Percentiles rank a stretch among this genome's conserved stretches.
Conservation (phyloP, 2,888 invertebrate species). For the Caenorhabditis doughertyi region DNA sequence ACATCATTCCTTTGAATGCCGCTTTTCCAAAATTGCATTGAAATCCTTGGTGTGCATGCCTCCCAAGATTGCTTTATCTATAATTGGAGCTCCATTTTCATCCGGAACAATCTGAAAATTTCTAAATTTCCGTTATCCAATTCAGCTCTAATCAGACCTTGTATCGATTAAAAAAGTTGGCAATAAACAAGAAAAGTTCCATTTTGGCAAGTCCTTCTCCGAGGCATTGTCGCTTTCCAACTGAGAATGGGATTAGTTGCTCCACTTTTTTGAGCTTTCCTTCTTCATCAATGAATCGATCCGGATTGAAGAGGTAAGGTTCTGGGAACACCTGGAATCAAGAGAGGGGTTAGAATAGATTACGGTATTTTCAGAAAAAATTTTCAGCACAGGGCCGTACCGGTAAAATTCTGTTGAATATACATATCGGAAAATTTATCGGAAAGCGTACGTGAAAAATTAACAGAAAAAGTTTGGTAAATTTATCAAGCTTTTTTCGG, state of each 20-base stretch:
- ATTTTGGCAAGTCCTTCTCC: slow-evolving; percentile 54
- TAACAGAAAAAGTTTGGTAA: too few relatives aligned
- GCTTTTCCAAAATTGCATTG: neutral
- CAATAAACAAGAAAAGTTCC: slow-evolving; percentile 54
- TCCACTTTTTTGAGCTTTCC: slow-evolving; percentile 53
- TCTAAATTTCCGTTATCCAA: neutral
- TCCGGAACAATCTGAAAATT: neutral
- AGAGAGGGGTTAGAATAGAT: too few relatives aligned
- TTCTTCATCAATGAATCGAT: slow-evolving; percentile 54
- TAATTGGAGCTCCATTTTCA: neutral
- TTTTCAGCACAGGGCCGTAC: too few relatives aligned
- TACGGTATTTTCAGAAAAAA: too few relatives aligned
- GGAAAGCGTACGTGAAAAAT: too few relatives aligned
- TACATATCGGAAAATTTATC: too few relatives aligned
- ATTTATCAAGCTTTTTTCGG: too few relatives aligned
- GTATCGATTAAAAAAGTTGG: slow-evolving; percentile 45
- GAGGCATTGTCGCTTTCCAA: slow-evolving; percentile 69
- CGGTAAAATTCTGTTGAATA: too few relatives aligned
- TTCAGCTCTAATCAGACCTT: neutral
- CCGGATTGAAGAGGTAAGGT: slow-evolving; percentile 60
- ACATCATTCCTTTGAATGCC: neutral
- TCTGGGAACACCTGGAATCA: slow-evolving; percentile 59
- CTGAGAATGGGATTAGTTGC: slow-evolving; percentile 68
- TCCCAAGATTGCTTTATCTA: neutral
- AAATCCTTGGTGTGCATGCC: neutral